Conservation (phyloP, 1,140 invertebrate genomes). For the Drosophila littoralis region DNA sequence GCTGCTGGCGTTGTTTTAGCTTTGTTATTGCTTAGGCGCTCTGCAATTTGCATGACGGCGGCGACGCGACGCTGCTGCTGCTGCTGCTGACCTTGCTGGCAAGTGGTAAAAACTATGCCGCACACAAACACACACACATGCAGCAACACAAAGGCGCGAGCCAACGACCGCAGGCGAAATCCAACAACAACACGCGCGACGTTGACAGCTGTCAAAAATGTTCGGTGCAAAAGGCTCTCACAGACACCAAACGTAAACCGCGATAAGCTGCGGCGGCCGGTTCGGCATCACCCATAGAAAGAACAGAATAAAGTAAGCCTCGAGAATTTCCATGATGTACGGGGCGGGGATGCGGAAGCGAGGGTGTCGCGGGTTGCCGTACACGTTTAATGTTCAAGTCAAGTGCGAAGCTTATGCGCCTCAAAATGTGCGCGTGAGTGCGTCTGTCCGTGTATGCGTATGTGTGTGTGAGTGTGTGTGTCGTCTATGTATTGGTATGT, state of each 20-base stretch:
- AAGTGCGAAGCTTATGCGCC: slow-evolving; percentile 73
- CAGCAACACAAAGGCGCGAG: slow-evolving; percentile 14
- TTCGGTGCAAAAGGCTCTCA: slow-evolving; percentile 30
- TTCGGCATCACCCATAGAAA: slow-evolving; percentile 24
- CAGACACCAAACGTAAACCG: slow-evolving; percentile 53
- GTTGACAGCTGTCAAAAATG: slow-evolving; percentile 75
- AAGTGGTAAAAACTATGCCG: slow-evolving; percentile 74
- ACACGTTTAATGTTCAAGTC: slow-evolving; percentile 78
- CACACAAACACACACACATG: slow-evolving; percentile 10
- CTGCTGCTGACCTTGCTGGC: slow-evolving; percentile 66
- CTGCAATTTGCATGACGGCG: slow-evolving; percentile 72
- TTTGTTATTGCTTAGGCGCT: slow-evolving; percentile 54
- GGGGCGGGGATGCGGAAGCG: not conserved
- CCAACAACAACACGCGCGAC: slow-evolving; percentile 30
- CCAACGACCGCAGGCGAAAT: slow-evolving; percentile 36
- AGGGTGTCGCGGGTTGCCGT: slow-evolving; percentile 1
- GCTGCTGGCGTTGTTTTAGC: slow-evolving; percentile 21
- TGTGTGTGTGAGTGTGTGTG: slow-evolving; percentile 12
- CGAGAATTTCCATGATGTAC: slow-evolving; percentile 51
- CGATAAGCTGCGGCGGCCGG: slow-evolving; percentile 48
- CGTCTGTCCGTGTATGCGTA: slow-evolving; percentile 29
- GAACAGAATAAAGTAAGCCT: slow-evolving; percentile 52
- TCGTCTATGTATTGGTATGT: slow-evolving; percentile 41
- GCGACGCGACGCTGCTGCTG: slow-evolving; percentile 8
- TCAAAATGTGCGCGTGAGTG: slow-evolving; percentile 59